A percentile compares a stretch with the other conserved stretches of the same genome.
These are phyloP conservation scores for Heliconius congener DNA, from an alignment of 1,140 invertebrate genomes.

Conservation along the genomic window DNA sequence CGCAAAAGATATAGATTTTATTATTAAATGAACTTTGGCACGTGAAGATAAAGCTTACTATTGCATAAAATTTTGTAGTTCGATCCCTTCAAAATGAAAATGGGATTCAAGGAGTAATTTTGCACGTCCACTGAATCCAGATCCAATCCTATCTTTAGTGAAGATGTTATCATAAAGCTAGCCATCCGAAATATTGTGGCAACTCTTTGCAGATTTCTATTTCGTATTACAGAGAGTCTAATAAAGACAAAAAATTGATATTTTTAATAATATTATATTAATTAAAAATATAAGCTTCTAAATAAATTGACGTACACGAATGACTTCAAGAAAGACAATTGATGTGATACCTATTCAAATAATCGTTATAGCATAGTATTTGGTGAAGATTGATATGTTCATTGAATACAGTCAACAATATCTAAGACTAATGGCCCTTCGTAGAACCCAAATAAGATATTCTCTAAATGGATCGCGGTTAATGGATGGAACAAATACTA, in stretches of 20 bases:
- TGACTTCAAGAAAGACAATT: not conserved
- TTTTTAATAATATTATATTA: not conserved
- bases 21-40: conserved; percentile 9
- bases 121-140: conserved; percentile 16
- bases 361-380: not conserved
- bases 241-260: not conserved
- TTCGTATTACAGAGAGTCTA: not conserved
- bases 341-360: not conserved
- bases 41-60: conserved; percentile 20
- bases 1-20: conserved; percentile 24
- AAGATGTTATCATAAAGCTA: conserved; percentile 23
- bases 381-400: conserved; percentile 19
- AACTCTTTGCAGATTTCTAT: not conserved
- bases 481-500: conserved; percentile 39
- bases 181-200: not conserved
- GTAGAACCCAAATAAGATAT: conserved; percentile 31
- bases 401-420: conserved; percentile 24
- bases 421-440: conserved; percentile 38
- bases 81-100: conserved; percentile 15
- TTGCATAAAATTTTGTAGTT: conserved; percentile 15
- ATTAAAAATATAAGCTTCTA: no score
- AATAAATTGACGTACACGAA: not conserved
- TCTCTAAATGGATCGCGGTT: conserved; percentile 31
- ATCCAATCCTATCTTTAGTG: conserved; percentile 16
- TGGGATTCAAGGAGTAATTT: conserved; percentile 23